A percentile compares a stretch with the other conserved stretches of the same genome.
phyloP scores from a whole-genome alignment of 1,140 invertebrate species.

The Cherax destructor region DNA sequence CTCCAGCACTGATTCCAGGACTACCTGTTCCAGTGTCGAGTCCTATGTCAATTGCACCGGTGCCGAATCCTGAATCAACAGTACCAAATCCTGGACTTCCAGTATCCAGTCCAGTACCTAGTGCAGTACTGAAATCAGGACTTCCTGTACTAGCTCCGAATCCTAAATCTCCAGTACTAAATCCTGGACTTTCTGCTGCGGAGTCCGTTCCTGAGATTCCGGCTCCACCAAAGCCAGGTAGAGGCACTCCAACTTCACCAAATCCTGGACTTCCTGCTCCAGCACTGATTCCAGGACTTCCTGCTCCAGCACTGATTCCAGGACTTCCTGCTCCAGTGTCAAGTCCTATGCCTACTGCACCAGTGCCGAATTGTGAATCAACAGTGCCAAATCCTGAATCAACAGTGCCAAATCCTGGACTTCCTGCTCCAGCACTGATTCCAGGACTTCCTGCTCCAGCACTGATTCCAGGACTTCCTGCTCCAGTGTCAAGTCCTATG shows the following conservation, averaged over 20 bases:
- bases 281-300: not conserved
- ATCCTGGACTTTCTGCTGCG: not conserved
- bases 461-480: not conserved
- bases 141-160: not conserved
- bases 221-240: not conserved
- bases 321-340: not conserved
- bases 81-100: not conserved
- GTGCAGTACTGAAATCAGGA: not conserved
- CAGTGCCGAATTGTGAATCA: not conserved
- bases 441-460: not conserved
- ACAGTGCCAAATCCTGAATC: not conserved
- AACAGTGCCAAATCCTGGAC: not conserved
- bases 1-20: not conserved
- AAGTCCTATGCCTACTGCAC: not conserved
- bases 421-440: not conserved
- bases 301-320: not conserved
- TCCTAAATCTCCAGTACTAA: too few relatives aligned
- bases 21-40: not conserved
- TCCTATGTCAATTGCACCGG: too few relatives aligned
- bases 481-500: not conserved
- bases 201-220: not conserved
- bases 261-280: not conserved
- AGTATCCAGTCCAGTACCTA: not conserved
- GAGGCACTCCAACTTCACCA: too few relatives aligned
- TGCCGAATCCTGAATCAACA: too few relatives aligned